Evolutionary conservation across 2,113 vertebrate genomes (phyloP), one percentile per base, ranked within the genome.

Genomic region (Puntigrus tetrazona): DNA sequence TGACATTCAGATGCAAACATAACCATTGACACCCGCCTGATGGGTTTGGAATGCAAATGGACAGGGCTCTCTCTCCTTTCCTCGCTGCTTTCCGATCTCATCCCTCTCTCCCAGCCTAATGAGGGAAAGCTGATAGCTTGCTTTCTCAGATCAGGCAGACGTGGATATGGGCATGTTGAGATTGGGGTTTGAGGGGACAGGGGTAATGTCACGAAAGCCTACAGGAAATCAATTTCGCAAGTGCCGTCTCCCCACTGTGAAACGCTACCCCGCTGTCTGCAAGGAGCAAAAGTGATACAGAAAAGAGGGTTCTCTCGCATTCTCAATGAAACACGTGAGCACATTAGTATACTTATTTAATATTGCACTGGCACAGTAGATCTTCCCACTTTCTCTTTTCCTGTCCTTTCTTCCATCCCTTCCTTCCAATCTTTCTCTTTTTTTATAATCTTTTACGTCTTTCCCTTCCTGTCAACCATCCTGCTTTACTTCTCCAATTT

Each of bases 1-100:
- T 91, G 90, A 90, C 88, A 85, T 92, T 92, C 89, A 84, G 76
- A 87, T 88, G 85, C 90, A 89, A 89, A 90, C 88, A 81, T 88
- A 86, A 84, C 83, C 82, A 84, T 89, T 81, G 87, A 88, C 89
- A 89, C 75, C 70, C 18, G 20, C 79, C 85, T 86, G 86, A 89
- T 89, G 81, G 52, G 75, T 87, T 91, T 89, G 77, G 88, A 65
- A 91, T 90, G 88, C 74, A 87, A 88, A 88, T 77, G 84, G 78
- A 47, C 59, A 38, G 61, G 31, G 27, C 47, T 50, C 72, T 69
- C 43, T 63, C 82, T 65, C 65, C 14, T 74, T 7, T 20, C 41
- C 20, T 81, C 61, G 38, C 69, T 18, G 36, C 36, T 41, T 79
- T 27, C 25, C 36, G 7, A 63, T 63, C 78, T 80, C 78, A 63